Evolutionary conservation across 1,140 invertebrate genomes (phyloP), one percentile per base, ranked within the genome.

Genomic region (Plectrocnemia conspersa): DNA sequence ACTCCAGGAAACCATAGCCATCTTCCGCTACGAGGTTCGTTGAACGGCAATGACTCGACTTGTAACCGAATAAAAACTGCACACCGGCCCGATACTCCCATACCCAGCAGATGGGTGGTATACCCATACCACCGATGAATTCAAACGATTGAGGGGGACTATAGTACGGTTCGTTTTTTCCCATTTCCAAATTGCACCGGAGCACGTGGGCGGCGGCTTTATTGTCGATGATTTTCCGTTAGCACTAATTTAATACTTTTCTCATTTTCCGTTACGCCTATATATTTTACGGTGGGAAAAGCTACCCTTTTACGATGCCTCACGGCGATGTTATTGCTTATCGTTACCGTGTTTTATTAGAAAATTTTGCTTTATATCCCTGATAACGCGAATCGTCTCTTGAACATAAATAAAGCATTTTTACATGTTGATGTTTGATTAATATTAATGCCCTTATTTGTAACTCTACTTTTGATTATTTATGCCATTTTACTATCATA

Each of bases 201-300:
- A 48, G 6, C 13, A 18, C 24, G 11, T 33, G 19, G 50, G 38
- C 50, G 50, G 19, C 13, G 15, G 9, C 40, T 54, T 46, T 54
- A 45, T 54, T 54, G 24, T 19, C 29, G 21, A 11, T 27, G 42
- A 32, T 46, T 58, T 58, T 45, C 56, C 57, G 38, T 52, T 49
- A 59, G 44, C 55, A 25, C 21, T 59, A 59, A 59, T 59, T n/a
- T 54, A 59, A 48, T 38, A 32, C 18, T 46, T 54, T 48, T 54
- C 46, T 52, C 52, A 40, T 55, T 54, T 59, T 59, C 52, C 57
- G 47, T 52, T 54, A 32, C 57, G 47, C 24, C 40, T 15, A 47
- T 32, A 48, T 25, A 36, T 48, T 33, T 18, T 46, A 53, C 16
- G n/a, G n/a, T n/a, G n/a, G n/a, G n/a, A n/a, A n/a, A n/a, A n/a